A percentile compares a stretch with the other conserved stretches of the same genome.
Evolutionary conservation across 2,797 vertebrate genomes (phyloP).

Genomic region (Thalassophryne amazonica): DNA sequence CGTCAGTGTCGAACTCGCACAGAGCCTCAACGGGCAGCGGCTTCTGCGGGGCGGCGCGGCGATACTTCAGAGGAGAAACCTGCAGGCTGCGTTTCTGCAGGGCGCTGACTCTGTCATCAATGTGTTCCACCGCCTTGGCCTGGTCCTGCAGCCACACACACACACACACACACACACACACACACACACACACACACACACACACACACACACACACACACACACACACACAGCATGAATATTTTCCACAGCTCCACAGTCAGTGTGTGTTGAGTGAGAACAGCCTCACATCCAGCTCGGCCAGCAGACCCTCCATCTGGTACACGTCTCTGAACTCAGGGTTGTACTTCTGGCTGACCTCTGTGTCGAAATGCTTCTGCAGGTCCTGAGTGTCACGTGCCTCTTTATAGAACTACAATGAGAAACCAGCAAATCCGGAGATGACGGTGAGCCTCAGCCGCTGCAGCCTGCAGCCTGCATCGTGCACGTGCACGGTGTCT

Average conservation of each 20-base stretch:
- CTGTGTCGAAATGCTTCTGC: slow-evolving; percentile 86
- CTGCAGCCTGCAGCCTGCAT: no score
- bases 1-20: slow-evolving; percentile 89
- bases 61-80: slow-evolving; percentile 86
- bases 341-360: slow-evolving; percentile 91
- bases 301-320: slow-evolving; percentile 87
- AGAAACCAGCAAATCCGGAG: slow-evolving; percentile 5
- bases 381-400: slow-evolving; percentile 89
- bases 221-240: no score
- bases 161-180: slow-evolving; percentile 13
- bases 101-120: slow-evolving; percentile 82
- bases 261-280: no score
- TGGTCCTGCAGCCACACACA: slow-evolving; percentile 83
- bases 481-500: neutral
- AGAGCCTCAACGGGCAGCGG: slow-evolving; percentile 90
- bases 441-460: neutral
- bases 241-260: no score
- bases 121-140: slow-evolving; percentile 88
- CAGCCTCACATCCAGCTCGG: slow-evolving; percentile 86
- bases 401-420: slow-evolving; percentile 87
- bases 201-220: no score
- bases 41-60: slow-evolving; percentile 79
- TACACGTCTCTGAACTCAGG: slow-evolving; percentile 95
- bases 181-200: neutral
- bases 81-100: slow-evolving; percentile 88